Evolutionary conservation across 2,797 vertebrate species (phyloP).

Genomic region (Rhinichthys osculus): DNA sequence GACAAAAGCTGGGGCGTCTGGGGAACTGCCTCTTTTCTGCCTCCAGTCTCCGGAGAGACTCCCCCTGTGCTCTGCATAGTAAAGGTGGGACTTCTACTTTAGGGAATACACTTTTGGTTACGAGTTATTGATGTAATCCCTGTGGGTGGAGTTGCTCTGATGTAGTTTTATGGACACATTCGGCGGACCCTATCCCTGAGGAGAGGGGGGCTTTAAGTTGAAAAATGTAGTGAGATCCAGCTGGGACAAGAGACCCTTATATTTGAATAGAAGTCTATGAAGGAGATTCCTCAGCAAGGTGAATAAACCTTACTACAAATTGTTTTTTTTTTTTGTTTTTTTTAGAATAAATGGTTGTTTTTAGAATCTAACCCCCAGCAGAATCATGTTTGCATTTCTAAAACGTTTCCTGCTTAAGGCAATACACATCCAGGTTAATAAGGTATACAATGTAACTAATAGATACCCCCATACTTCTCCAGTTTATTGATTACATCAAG

Average conservation of each 20-base stretch:
- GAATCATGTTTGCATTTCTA: neutral
- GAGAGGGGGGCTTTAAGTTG: neutral
- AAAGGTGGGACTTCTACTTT: neutral
- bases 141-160: slow-evolving; percentile 5
- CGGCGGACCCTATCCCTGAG: neutral
- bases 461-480: neutral
- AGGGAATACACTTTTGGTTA: neutral
- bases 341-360: neutral
- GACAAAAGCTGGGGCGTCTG: slow-evolving; percentile 24
- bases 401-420: neutral
- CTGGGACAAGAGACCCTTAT: neutral
- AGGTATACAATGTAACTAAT: neutral
- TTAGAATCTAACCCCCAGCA: neutral
- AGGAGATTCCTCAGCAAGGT: neutral
- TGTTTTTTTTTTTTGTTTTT: neutral
- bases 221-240: neutral
- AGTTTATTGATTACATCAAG: neutral
- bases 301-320: neutral
- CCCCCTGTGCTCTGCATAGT: slow-evolving; percentile 61
- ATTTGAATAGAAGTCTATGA: neutral
- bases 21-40: slow-evolving; percentile 66
- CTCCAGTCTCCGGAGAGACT: slow-evolving; percentile 44
- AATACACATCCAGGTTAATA: neutral
- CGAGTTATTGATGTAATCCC: neutral
- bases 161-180: neutral